A percentile compares a stretch with the other conserved stretches of the same genome.
These are phyloP conservation scores for Pantelozetes paolii DNA, from an alignment of 2,888 invertebrate genomes.

Conservation along the genomic window DNA sequence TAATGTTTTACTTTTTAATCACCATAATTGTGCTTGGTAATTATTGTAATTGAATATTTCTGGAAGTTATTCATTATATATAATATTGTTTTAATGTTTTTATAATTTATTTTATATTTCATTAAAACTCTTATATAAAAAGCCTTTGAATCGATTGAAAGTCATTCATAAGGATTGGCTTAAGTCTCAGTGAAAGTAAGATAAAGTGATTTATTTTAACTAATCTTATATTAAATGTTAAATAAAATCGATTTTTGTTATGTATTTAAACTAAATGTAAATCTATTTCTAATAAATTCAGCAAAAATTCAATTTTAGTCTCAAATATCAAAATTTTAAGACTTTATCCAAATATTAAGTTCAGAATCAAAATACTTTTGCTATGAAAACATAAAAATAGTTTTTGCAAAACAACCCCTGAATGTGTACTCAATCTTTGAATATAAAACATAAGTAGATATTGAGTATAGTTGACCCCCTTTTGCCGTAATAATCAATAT, in stretches of 20 bases:
- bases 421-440: too few relatives aligned
- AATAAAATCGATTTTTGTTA: constrained; percentile 6
- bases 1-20: too few relatives aligned
- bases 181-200: not conserved
- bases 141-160: not conserved
- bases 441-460: too few relatives aligned
- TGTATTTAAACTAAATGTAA: not conserved
- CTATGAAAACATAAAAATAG: too few relatives aligned
- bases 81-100: not conserved
- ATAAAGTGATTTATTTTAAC: not conserved
- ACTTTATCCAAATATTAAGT: too few relatives aligned
- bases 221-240: constrained; percentile 10
- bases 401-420: too few relatives aligned
- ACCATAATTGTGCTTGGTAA: too few relatives aligned
- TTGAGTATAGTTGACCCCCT: too few relatives aligned
- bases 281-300: not conserved
- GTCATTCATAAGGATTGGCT: not conserved
- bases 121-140: constrained; percentile 3
- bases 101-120: not conserved
- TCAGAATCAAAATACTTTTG: too few relatives aligned
- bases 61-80: not conserved
- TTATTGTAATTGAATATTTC: not conserved
- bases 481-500: too few relatives aligned
- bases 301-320: not conserved
- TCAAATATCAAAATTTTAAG: not conserved